These are phyloP conservation scores for Eupithecia tripunctaria DNA, from an alignment of 2,888 invertebrate species.

Conservation along the genomic window DNA sequence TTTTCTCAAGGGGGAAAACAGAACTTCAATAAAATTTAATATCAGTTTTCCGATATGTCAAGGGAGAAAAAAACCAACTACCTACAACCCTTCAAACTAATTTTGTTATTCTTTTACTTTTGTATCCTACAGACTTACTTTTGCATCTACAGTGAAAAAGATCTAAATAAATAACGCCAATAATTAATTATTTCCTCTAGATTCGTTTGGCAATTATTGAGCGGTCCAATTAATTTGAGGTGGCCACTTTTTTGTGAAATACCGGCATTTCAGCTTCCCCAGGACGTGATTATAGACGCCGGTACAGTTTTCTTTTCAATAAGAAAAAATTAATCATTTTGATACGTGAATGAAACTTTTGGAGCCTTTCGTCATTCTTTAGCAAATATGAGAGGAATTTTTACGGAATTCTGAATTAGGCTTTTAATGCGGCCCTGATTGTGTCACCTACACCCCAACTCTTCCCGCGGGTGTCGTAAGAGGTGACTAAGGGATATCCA, in stretches of 20 bases:
- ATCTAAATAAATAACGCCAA: neutral
- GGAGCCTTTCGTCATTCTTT: neutral
- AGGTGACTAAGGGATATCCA: no score
- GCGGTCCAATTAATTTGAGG: constrained; percentile 31
- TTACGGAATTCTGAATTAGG: neutral
- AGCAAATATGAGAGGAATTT: neutral
- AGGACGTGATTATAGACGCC: constrained; percentile 26
- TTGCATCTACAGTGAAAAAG: neutral
- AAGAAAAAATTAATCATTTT: neutral
- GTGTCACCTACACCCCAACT: no score
- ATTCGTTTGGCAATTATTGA: neutral
- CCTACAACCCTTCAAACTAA: no score
- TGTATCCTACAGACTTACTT: no score
- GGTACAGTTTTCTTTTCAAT: constrained; percentile 21
- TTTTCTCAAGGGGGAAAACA: no score
- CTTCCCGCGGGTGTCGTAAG: no score
- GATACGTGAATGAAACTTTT: neutral
- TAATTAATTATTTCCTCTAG: neutral
- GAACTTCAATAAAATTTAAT: no score
- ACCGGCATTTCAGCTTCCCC: constrained; percentile 37
- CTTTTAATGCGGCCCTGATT: no score
- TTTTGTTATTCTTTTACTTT: no score
- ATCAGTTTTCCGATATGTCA: no score
- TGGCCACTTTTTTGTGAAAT: constrained; percentile 26
- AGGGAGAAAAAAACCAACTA: no score